A percentile compares a stretch with the other conserved stretches of the same genome.
These are phyloP conservation scores for Phalacrocorax carbo DNA, from an alignment of 2,113 vertebrate species.

Conservation along the genomic window DNA sequence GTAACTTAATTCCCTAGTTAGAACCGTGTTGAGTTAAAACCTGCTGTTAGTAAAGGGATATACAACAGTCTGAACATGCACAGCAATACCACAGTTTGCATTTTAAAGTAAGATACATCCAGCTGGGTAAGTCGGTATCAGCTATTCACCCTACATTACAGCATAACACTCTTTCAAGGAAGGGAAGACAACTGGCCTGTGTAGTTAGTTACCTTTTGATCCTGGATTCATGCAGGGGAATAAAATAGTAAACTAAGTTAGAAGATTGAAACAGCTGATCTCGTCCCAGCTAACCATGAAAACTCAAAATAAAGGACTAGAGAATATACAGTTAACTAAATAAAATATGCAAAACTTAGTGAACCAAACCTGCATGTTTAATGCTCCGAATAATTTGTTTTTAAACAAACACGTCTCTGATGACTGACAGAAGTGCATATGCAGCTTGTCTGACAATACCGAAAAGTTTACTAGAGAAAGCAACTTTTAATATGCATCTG, in stretches of 20 bases:
- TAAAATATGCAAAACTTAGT: background rate
- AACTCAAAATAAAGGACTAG: background rate
- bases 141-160: background rate
- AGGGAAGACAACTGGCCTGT: background rate
- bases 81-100: background rate
- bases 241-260: background rate
- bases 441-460: background rate
- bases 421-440: background rate
- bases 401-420: background rate
- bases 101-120: background rate
- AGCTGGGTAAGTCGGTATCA: background rate
- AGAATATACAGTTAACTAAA: background rate
- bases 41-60: background rate
- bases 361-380: background rate
- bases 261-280: background rate
- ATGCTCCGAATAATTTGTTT: background rate
- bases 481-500: background rate
- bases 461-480: background rate
- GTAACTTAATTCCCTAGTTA: background rate
- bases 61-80: background rate
- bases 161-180: background rate
- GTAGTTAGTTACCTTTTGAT: background rate
- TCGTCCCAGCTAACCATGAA: background rate
- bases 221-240: background rate
- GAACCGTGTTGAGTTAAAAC: background rate